Percentiles rank a stretch among this genome's conserved stretches.
These are phyloP conservation scores for Gephyroberyx darwinii DNA, from an alignment of 2,797 vertebrate genomes.

Conservation along the genomic window DNA sequence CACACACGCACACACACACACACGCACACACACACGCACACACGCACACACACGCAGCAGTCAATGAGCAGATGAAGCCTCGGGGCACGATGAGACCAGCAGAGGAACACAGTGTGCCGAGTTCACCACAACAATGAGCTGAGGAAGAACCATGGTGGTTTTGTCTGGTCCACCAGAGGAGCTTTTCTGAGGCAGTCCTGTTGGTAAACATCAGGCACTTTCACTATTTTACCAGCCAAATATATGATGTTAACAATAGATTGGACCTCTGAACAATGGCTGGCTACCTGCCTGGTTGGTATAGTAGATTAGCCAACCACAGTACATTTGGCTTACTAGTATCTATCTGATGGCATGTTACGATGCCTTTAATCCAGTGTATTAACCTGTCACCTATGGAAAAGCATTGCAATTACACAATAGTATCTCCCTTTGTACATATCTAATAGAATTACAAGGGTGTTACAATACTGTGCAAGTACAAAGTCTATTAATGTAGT, in stretches of 20 bases:
- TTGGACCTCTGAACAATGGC: background rate
- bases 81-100: conserved; percentile 40
- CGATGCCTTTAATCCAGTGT: background rate
- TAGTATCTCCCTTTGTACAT: conserved; percentile 19
- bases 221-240: conserved; percentile 1
- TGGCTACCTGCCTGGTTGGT: too few relatives aligned
- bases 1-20: background rate
- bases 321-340: too few relatives aligned
- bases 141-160: background rate
- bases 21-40: conserved; percentile 9
- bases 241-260: background rate
- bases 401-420: conserved; percentile 38
- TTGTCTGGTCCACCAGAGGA: background rate
- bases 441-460: conserved; percentile 44
- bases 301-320: too few relatives aligned
- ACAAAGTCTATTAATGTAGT: conserved; percentile 41
- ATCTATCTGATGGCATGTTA: too few relatives aligned
- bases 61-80: conserved; percentile 43
- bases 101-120: conserved; percentile 19
- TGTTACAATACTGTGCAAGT: conserved; percentile 18
- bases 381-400: conserved; percentile 39
- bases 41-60: conserved; percentile 7
- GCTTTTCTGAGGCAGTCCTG: conserved; percentile 14
- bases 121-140: background rate
- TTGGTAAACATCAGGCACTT: conserved; percentile 20